Base-by-base conservation (phyloP, 2,888 invertebrate species). In the Seira musarum region DNA sequence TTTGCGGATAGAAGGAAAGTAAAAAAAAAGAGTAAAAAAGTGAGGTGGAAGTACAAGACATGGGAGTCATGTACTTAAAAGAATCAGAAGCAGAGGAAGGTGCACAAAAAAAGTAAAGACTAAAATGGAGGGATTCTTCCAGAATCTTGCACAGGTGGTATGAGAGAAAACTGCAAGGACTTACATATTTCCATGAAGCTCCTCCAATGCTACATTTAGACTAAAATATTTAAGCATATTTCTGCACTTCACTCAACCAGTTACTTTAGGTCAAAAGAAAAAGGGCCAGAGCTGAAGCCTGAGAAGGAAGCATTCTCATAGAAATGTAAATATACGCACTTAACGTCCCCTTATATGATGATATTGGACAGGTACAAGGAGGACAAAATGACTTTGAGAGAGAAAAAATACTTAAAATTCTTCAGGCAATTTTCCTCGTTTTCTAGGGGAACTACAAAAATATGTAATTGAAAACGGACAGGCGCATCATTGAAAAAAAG, bases 381-480 rank as follows among this genome's bases (percentile, higher is more conserved):
- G 30, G 30, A 30, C 30, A 30, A 30, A 30, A 49, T 49, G 49
- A n/a, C 49, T 49, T 49, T 49, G 49, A 49, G 15, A 49, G 17
- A 49, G n/a, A 49, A 49, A 49, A 49, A 49, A 49, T 49, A n/a
- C 17, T 49, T 49, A n/a, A 49, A 49, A 49, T 49, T 49, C 49
- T 13, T 49, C 15, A 49, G 49, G 49, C 49, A 49, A 13, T 49
- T 49, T 49, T 49, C 2, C 17, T 49, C 49, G 30, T 30, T 13
- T 49, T 13, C 13, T n/a, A 8, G 49, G 3, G 17, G 49, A 49
- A 49, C 15, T n/a, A 49, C 15, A 49, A n/a, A 40, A 49, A 49
- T n/a, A n/a, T 49, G 49, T 49, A 49, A 49, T 49, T 49, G 49
- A 49, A 49, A 49, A 49, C 49, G 49, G 49, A 49, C 49, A 49